Evolutionary conservation across 2,888 invertebrate genomes (phyloP), one percentile per base, ranked within the genome.

Genomic region (Melanargia galathea): DNA sequence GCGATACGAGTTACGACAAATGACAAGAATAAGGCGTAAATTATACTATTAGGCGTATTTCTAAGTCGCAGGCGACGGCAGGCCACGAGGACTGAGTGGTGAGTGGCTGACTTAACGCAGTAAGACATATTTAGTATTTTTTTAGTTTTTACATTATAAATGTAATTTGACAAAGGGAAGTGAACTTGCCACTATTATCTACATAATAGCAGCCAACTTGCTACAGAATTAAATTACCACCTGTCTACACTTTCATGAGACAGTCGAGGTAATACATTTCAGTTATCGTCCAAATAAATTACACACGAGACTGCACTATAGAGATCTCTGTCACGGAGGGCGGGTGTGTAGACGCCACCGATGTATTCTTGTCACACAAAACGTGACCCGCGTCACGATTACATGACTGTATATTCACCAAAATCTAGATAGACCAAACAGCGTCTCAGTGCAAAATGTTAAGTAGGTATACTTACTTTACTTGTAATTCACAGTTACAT

Each of bases 281-380:
- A 43, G 43, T 43, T 48, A 48, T 24, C 13, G 13, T 24, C n/a
- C 24, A 24, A 22, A 48, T 48, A 48, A 22, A 48, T 48, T 22
- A n/a, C 11, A n/a, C 46, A 6, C 13, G 24, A 24, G 24, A 43
- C 46, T 48, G 22, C 30, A 48, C n/a, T n/a, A n/a, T n/a, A n/a
- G n/a, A 24, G 46, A 48, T 13, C 46, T 22, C 13, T n/a, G 46
- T 48, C 13, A 24, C n/a, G 43, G 22, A 6, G 13, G 6, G n/a
- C 46, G 46, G 7, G 24, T 13, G 45, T n/a, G 13, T 48, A 3
- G n/a, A 24, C 13, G 11, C 7, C 5, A 24, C 24, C 57, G 30
- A 57, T 57, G 33, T 33, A 57, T 57, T 45, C 57, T n/a, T n/a
- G 46, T 57, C 57, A 26, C 45, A 46, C 11, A 43, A 22, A 16